phyloP scores from a whole-genome alignment of 2,113 vertebrate species.

The Bolborhynchus lineola region DNA sequence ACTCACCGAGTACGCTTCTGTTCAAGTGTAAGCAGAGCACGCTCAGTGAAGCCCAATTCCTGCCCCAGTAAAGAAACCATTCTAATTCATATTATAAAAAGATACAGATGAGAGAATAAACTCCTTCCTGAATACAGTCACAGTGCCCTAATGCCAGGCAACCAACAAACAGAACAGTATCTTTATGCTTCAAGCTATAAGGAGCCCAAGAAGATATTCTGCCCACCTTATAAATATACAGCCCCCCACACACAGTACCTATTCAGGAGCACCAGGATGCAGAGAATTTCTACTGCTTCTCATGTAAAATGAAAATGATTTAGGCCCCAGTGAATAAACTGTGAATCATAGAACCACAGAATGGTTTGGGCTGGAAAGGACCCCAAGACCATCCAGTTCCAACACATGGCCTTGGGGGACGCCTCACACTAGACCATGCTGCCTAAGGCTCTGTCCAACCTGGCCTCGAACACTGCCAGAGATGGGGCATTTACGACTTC shows the following conservation, averaged over 20 bases:
- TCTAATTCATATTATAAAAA: accelerated
- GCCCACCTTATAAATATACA: neutral
- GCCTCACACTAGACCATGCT: neutral
- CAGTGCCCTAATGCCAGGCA: neutral
- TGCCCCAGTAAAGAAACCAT: neutral
- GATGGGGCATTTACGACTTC: neutral
- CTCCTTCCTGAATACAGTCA: neutral
- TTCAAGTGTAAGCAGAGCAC: neutral
- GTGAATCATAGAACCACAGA: neutral
- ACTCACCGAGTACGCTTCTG: neutral
- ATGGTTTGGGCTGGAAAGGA: neutral
- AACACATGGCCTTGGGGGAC: neutral
- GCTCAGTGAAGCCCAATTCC: neutral
- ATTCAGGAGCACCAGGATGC: neutral
- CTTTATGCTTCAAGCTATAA: neutral
- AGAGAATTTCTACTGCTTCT: neutral
- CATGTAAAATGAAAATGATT: neutral
- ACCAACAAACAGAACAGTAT: neutral
- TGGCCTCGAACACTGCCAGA: neutral
- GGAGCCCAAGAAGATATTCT: neutral
- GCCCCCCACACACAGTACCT: neutral
- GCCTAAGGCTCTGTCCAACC: neutral
- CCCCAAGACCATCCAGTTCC: neutral
- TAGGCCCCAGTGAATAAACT: neutral
- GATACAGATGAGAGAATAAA: neutral